Evolutionary conservation across 2,113 vertebrate genomes (phyloP).

Genomic region (Xiphias gladius): DNA sequence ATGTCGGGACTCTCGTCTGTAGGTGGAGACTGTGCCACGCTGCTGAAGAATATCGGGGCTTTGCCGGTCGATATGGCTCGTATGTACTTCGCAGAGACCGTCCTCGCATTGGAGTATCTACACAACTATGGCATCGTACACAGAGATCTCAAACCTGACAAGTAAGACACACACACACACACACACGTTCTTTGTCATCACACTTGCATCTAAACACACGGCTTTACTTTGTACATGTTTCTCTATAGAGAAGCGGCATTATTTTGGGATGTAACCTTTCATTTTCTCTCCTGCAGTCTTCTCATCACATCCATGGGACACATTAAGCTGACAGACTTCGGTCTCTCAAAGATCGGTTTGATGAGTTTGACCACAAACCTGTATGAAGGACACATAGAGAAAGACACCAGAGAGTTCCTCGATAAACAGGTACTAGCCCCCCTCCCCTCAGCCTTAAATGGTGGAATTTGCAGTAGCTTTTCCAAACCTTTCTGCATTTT

Average conservation of each 20-base stretch:
- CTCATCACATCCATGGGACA: constrained; percentile 98
- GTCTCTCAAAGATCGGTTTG: constrained; percentile 96
- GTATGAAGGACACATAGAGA: constrained; percentile 98
- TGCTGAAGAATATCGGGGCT: constrained; percentile 96
- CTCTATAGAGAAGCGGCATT: background rate
- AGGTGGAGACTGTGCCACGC: constrained; percentile 97
- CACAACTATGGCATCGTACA: constrained; percentile 99
- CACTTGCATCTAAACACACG: background rate
- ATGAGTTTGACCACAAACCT: constrained; percentile 98
- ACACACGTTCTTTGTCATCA: background rate
- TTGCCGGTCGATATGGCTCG: constrained; percentile 96
- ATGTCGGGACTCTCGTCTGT: background rate
- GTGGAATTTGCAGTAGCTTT: background rate
- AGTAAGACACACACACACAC: constrained; percentile 82
- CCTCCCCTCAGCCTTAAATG: too few relatives aligned
- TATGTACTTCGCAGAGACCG: constrained; percentile 98
- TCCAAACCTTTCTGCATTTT: too few relatives aligned
- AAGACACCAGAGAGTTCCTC: constrained; percentile 95
- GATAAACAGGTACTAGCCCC: constrained; percentile 91
- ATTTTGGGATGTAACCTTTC: background rate
- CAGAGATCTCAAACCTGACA: constrained; percentile 98
- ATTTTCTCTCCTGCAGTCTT: constrained; percentile 83
- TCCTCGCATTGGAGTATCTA: constrained; percentile 94
- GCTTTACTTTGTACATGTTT: too few relatives aligned
- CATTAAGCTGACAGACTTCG: constrained; percentile 98